Evolutionary conservation across 2,797 vertebrate genomes (phyloP).

Genomic region (Morus bassanus): DNA sequence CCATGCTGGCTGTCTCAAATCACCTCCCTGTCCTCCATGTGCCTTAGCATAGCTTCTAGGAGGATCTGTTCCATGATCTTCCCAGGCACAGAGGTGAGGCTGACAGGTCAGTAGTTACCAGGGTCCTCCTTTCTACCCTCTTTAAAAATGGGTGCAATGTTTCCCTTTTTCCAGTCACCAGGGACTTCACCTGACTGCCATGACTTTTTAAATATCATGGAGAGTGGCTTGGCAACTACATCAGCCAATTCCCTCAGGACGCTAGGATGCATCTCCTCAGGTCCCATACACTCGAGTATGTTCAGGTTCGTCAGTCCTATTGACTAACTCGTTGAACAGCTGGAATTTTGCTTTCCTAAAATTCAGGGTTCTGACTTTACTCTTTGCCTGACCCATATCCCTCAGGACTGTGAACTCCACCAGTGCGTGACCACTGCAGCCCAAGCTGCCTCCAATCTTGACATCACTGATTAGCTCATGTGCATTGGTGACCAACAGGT

Average conservation of each 20-base stretch:
- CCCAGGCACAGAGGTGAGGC: background rate
- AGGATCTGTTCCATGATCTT: background rate
- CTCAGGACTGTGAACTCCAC: background rate
- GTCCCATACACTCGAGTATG: background rate
- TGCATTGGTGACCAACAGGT: background rate
- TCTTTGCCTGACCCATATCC: background rate
- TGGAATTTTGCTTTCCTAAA: background rate
- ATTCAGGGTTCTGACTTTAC: background rate
- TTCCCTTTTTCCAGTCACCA: background rate
- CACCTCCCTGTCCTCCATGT: background rate
- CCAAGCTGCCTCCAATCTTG: background rate
- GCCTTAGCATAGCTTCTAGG: background rate
- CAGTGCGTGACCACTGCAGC: background rate
- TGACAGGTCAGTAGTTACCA: background rate
- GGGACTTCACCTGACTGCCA: background rate
- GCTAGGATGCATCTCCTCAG: background rate
- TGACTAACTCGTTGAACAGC: background rate
- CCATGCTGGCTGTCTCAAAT: background rate
- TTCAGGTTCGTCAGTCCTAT: background rate
- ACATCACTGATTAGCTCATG: background rate
- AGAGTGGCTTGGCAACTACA: background rate
- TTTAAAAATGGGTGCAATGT: background rate
- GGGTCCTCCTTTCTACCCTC: background rate
- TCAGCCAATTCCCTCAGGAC: background rate
- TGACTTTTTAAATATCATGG: background rate